Conservation (phyloP, 2,888 invertebrate genomes). For the Platypus cylindrus region DNA sequence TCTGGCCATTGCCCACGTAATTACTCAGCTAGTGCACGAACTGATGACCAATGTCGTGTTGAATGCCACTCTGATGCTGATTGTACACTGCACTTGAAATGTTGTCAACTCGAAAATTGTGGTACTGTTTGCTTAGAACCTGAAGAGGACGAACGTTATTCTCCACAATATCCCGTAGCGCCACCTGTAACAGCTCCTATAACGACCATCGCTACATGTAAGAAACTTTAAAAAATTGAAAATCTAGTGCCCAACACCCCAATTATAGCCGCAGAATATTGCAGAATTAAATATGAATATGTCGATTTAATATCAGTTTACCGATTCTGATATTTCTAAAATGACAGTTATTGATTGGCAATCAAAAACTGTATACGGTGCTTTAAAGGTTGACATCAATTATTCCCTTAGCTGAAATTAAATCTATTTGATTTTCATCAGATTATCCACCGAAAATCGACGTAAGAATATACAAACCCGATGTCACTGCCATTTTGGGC, state of each 20-base stretch:
- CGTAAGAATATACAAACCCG: slow-evolving; percentile 39
- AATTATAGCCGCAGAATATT: too few relatives aligned
- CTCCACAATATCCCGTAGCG: slow-evolving; percentile 32
- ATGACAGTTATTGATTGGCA: too few relatives aligned
- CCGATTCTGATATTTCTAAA: too few relatives aligned
- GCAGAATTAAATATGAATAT: too few relatives aligned
- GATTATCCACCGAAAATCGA: slow-evolving; percentile 31
- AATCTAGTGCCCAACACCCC: too few relatives aligned
- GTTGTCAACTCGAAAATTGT: slow-evolving; percentile 72
- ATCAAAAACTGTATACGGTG: too few relatives aligned
- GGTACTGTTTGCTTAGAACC: slow-evolving; percentile 57
- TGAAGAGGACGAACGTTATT: slow-evolving; percentile 25
- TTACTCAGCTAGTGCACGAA: slow-evolving; percentile 33
- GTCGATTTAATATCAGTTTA: too few relatives aligned
- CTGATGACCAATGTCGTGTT: slow-evolving; percentile 44
- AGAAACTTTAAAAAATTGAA: background rate
- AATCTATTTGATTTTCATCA: slow-evolving; percentile 15
- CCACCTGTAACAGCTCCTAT: slow-evolving; percentile 15
- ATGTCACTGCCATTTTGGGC: slow-evolving; percentile 56
- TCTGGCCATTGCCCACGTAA: slow-evolving; percentile 59
- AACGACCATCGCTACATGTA: too few relatives aligned
- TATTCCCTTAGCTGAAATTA: too few relatives aligned
- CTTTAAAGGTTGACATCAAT: too few relatives aligned
- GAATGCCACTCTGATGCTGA: slow-evolving; percentile 74
- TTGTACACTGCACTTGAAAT: slow-evolving; percentile 66